Base-by-base conservation (phyloP, 2,797 vertebrate species). In the Sebastes itinus region DNA sequence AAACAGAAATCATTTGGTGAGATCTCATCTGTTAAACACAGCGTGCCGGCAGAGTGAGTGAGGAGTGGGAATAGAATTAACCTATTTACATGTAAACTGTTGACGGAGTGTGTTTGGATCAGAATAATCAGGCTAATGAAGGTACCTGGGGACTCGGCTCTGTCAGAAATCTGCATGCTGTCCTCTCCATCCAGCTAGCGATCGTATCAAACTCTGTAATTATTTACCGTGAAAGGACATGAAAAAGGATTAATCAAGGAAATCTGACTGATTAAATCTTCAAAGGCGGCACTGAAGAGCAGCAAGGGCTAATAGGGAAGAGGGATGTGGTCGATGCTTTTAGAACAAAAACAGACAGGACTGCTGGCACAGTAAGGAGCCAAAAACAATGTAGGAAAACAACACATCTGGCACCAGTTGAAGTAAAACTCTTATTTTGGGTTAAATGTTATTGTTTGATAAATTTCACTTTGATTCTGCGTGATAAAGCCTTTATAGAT, bases 111-210 rank as follows among this genome's bases (percentile, higher is more conserved):
- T 85, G 85, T 92, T 86, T 93, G 86, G 72, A 84, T 88, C n/a
- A 54, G 86, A 90, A 90, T 92, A 94, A 92, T 93, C 88, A 92
- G 91, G 90, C 91, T 93, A 92, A 92, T 92, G 86, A 90, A 87
- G 89, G 83, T 82, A 89, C 88, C 92, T 63, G 79, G 92, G 93
- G 92, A 92, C 82, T 87, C 27, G 5, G 42, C 82, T 87, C 80
- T 63, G 75, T 89, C 83, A 87, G 75, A 78, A 83, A 85, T 89
- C 80, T 88, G 76, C 84, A 77, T 58, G 64, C 79, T 84, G 82
- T 81, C 83, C 69, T 90, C 79, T 75, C 64, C 20, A 83, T 87
- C 74, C 75, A 63, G 82, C 52, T 5, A 62, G 66, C 10, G 72
- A 87, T 89, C 75, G 16, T 81, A 87, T 88, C 70, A 87, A 71